Evolutionary conservation across 1,140 invertebrate genomes (phyloP), one percentile per base, ranked within the genome.

Genomic region (Zaprionus lachaisei): DNA sequence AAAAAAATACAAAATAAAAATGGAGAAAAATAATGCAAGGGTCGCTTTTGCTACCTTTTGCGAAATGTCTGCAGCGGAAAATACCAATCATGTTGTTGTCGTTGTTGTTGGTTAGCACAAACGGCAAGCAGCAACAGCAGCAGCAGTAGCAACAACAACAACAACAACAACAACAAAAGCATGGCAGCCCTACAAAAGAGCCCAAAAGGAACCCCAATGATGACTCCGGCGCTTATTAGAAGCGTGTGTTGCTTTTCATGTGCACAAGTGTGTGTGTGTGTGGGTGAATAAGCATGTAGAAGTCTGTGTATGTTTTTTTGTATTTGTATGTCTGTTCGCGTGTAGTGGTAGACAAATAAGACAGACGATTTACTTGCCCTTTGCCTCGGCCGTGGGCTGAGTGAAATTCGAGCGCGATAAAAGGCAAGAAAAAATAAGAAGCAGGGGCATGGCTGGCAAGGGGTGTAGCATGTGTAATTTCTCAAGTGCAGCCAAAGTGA

Each of bases 11-110:
- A 79, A 69, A 57, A 60, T 57, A 72, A 34, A 81, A 70, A 54
- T 64, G 55, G 66, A 68, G 73, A 72, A 77, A 72, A 72, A 77
- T 69, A 83, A 87, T 78, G 70, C 70, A 70, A 57, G 83, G 83
- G 83, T 80, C 83, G 72, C 26, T 44, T 61, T 66, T 58, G 66
- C 77, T 72, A 70, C 70, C 75, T 81, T 81, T 78, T 72, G 79
- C 66, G 75, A 91, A 91, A 90, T 87, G 83, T 84, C 83, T 91
- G 82, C 79, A 84, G 67, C 87, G 87, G 87, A 91, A 91, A 91
- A 91, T 84, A 84, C 83, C 87, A 91, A 91, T 91, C 83, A 91
- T 91, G 82, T 79, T 79, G 86, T 74, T 85, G 84, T 70, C 49
- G 54, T 72, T 81, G 72, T 76, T 81, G 71, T 69, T 85, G 78